Conservation (phyloP, 2,888 invertebrate genomes). For the Ypsolopha sequella region DNA sequence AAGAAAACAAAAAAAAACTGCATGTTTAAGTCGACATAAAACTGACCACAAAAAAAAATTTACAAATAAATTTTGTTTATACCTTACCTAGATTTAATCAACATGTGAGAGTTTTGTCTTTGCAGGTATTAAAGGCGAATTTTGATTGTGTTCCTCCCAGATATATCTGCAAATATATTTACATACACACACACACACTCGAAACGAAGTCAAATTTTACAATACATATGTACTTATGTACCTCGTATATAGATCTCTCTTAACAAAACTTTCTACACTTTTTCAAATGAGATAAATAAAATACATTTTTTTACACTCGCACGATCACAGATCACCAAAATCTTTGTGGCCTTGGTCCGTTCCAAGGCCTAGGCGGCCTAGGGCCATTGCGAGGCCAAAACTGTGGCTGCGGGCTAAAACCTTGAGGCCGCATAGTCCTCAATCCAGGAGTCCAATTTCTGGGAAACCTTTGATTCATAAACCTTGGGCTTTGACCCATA, state of each 20-base stretch:
- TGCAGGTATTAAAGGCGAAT: not conserved
- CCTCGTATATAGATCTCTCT: not conserved
- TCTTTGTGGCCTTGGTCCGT: slow-evolving; percentile 47
- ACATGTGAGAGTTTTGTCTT: not conserved
- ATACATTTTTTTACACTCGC: not conserved
- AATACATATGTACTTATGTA: not conserved
- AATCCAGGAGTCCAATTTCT: slow-evolving; percentile 47
- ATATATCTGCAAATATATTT: not conserved
- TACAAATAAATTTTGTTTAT: too few species aligned
- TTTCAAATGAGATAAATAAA: not conserved
- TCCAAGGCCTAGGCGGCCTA: slow-evolving; percentile 42
- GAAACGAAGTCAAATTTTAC: not conserved
- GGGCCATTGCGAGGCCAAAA: slow-evolving; percentile 49
- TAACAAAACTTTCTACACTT: not conserved
- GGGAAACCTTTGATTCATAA: slow-evolving; percentile 42
- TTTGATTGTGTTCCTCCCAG: not conserved
- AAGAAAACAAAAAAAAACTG: too few species aligned
- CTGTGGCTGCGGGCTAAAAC: slow-evolving; percentile 19
- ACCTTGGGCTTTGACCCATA: slow-evolving; percentile 19
- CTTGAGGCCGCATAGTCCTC: slow-evolving; percentile 34
- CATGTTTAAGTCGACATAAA: too few species aligned
- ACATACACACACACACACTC: not conserved
- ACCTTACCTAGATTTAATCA: not conserved
- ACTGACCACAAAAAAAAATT: too few species aligned
- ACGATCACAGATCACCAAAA: slow-evolving; percentile 43